phyloP scores from a whole-genome alignment of 2,797 vertebrate species.

The Rhinogobio ventralis region DNA sequence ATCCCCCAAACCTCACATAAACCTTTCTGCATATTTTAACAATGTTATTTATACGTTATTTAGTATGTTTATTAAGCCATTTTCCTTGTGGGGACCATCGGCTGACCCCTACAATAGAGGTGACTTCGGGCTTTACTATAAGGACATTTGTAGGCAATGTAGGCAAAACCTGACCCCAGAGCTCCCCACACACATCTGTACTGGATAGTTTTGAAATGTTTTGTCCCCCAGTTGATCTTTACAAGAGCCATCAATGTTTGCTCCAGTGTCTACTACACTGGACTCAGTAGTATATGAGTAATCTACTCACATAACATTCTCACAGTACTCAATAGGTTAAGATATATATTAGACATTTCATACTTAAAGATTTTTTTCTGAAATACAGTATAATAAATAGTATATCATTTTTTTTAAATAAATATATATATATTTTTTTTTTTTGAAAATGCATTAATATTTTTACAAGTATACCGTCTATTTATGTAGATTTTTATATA shows the following conservation, averaged over 20 bases:
- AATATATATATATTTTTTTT: too few relatives aligned
- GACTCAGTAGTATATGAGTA: not conserved
- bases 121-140: not conserved
- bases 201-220: not conserved
- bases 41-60: slow-evolving; percentile 10
- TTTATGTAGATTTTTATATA: not conserved
- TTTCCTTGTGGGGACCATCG: slow-evolving; percentile 12
- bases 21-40: slow-evolving; percentile 10
- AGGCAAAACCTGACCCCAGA: not conserved
- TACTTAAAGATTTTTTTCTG: too few relatives aligned
- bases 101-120: slow-evolving; percentile 1
- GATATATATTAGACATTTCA: not conserved
- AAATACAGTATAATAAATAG: not conserved
- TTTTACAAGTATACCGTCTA: too few relatives aligned
- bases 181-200: not conserved
- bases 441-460: too few relatives aligned
- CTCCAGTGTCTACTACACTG: not conserved
- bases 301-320: not conserved
- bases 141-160: not conserved
- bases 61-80: not conserved
- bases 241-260: not conserved
- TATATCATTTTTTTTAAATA: not conserved
- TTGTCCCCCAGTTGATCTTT: not conserved
- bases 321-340: not conserved
- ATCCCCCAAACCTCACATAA: slow-evolving; percentile 16